Evolutionary conservation across 2,797 vertebrate genomes (phyloP), one percentile per base, ranked within the genome.

Genomic region (Psittacula echo): DNA sequence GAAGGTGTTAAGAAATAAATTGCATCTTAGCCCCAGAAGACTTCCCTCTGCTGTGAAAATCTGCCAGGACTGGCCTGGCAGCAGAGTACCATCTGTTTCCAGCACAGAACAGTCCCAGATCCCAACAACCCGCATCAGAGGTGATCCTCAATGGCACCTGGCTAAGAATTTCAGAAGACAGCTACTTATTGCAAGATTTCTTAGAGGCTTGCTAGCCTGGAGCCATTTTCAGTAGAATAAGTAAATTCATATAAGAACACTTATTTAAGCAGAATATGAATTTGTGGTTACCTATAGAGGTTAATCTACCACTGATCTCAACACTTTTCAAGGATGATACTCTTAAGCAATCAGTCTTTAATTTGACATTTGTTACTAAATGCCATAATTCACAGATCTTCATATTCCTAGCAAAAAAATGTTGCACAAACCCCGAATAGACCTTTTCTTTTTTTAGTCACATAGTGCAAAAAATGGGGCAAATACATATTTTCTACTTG

Each of bases 41-140:
- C 13, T 54, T 32, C 19, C 14, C 47, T 87, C 23, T 37, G 51
- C 27, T 64, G 10, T 14, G 17, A 41, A 39, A 4, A 68, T 53
- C 82, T 81, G 47, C 50, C 50, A 27, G 21, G n/a, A 54, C 22
- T 48, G n/a, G 8, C 10, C 53, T n/a, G 24, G 73, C 47, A 76
- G 80, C 56, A 56, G 26, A 80, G 39, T 21, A 51, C 8, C 48
- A 64, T 39, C 32, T 56, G 42, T 18, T 56, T 41, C 74, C 26
- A 47, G 29, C 0, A 8, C 8, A 22, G 37, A 82, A 32, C 2
- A 72, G 37, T 17, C 23, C 1, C 0, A 1, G 21, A 71, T 34
- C 42, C 75, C 76, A 71, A 32, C 15, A 32, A 13, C 24, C 12
- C 41, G 7, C 67, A 26, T 37, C 56, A 37, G 61, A 90, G 79